Evolutionary conservation across 37 sponge, comb jelly and placozoan genomes (phyloP).

Genomic region (Axinella damicornis): DNA sequence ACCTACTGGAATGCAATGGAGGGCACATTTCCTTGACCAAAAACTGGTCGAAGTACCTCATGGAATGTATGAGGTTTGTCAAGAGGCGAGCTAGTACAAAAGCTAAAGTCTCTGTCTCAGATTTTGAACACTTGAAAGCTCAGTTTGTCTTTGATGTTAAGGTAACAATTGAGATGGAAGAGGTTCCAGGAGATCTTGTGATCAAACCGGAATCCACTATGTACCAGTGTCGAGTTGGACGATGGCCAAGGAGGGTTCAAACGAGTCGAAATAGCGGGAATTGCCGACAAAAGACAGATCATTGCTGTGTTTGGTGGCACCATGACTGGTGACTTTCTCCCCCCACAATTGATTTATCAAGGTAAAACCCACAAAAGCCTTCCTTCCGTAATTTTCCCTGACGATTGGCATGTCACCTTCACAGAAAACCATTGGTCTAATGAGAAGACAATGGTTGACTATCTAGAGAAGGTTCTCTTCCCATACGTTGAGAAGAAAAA

Average conservation of each 20-base stretch:
- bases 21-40: constrained; percentile 47
- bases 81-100: constrained; percentile 56
- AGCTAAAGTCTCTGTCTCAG: constrained; percentile 50
- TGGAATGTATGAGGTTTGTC: constrained; percentile 64
- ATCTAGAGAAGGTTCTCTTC: constrained; percentile 29
- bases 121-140: constrained; percentile 52
- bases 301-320: no score
- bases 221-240: constrained; percentile 19
- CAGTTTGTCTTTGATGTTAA: constrained; percentile 68
- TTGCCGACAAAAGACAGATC: no score
- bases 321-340: no score
- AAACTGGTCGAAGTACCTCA: constrained; percentile 51
- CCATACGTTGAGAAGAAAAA: constrained; percentile 41
- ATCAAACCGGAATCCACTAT: constrained; percentile 20
- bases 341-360: background rate
- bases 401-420: constrained; percentile 53
- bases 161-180: constrained; percentile 27
- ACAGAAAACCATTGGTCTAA: constrained; percentile 66
- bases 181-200: constrained; percentile 19
- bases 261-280: no score
- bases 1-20: constrained; percentile 48
- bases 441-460: constrained; percentile 46
- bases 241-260: constrained; percentile 23
- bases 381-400: constrained; percentile 14
- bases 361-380: no score